phyloP scores from a whole-genome alignment of 2,888 invertebrate genomes.

The Xanthostigma xanthostigma region DNA sequence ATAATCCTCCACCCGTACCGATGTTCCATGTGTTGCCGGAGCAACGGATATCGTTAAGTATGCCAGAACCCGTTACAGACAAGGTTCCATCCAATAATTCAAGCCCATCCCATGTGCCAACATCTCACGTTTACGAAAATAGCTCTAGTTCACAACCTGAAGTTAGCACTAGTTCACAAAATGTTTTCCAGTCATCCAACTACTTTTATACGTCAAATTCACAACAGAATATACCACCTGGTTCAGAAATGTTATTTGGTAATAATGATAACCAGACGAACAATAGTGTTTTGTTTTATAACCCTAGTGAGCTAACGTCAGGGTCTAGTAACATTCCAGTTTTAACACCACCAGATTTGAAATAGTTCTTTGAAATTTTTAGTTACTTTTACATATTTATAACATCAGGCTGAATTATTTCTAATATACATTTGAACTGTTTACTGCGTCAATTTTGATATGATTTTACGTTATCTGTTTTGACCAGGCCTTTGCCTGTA shows the following conservation, averaged over 20 bases:
- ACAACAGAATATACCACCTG: slow-evolving; percentile 33
- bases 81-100: no score
- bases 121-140: neutral
- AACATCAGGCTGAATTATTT: no score
- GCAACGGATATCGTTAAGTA: no score
- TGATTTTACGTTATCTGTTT: no score
- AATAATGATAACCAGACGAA: neutral
- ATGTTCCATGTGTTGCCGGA: no score
- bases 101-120: neutral
- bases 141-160: slow-evolving; percentile 14
- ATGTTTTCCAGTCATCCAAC: slow-evolving; percentile 45
- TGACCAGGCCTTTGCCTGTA: no score
- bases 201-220: slow-evolving; percentile 43
- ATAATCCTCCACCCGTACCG: no score
- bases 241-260: slow-evolving; percentile 46
- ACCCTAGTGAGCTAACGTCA: neutral
- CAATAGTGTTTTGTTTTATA: slow-evolving; percentile 6
- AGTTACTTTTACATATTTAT: no score
- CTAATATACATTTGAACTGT: no score
- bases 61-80: no score
- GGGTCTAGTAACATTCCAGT: slow-evolving; percentile 8
- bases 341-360: slow-evolving; percentile 5
- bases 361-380: neutral
- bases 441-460: no score
- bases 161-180: slow-evolving; percentile 22